Base-by-base conservation (phyloP, 2,888 invertebrate genomes). In the Athalia circularis region DNA sequence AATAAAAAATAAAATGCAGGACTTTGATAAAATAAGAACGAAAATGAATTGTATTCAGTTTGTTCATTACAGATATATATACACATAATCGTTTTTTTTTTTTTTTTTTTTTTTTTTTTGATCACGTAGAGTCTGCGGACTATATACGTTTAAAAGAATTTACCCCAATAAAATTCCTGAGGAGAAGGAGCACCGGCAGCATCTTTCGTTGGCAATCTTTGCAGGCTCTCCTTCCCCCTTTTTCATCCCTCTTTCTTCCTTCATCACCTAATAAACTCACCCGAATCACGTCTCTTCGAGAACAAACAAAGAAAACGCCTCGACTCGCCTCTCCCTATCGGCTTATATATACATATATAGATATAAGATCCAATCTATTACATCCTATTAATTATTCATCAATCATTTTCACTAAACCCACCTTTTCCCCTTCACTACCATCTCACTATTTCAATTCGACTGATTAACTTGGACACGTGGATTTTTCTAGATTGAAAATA, bases 351-450 rank as follows among this genome's bases (percentile, higher is more conserved):
- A 29, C 29, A 29, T 29, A 29, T 29, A 29, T 29, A 29, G 29
- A 29, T 29, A 29, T 29, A 59, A 50, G 59, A 75, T 75, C 75
- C 75, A 75, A 75, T 75, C 75, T 75, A 75, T 75, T 75, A 75
- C 75, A 75, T 48, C 50, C 62, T 75, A 75, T 75, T 75, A 75
- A 75, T 75, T 75, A 75, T 75, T 75, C 75, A 75, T 75, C 59
- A 72, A 72, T 72, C 59, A 72, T 72, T 72, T 59, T 59, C 72
- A 11, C 54, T n/a, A 29, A 29, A 29, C 29, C 29, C 54, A 52
- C 54, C 54, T 54, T 47, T 3, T 67, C 3, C 54, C 43, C 5
- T 29, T 7, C 64, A 59, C 29, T 29, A 29, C 29, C 29, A 29
- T 29, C 29, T 29, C 2, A 29, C 29, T 29, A 29, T 29, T 29